Percentiles rank a stretch among this genome's conserved stretches.
phyloP scores from a whole-genome alignment of 2,888 invertebrate species.

The Lasioglossum vierecki region DNA sequence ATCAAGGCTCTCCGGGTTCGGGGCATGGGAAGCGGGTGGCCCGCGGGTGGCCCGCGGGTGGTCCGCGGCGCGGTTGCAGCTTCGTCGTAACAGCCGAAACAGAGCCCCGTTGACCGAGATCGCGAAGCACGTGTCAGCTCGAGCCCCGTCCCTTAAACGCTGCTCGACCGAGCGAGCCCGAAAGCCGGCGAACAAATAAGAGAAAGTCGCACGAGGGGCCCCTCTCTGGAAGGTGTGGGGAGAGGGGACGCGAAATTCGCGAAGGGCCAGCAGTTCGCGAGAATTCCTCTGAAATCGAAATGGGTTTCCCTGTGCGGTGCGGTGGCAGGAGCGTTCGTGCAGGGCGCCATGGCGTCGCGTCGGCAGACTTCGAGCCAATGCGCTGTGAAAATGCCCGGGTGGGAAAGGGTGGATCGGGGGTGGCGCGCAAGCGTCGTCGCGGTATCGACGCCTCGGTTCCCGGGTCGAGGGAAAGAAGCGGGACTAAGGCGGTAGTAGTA shows the following conservation, averaged over 20 bases:
- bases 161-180: not conserved
- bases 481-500: constrained; percentile 77
- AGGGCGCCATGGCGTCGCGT: constrained; percentile 59
- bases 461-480: constrained; percentile 75
- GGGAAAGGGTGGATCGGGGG: constrained; percentile 76
- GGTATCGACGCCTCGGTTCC: constrained; percentile 81
- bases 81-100: constrained; percentile 24
- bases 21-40: not conserved
- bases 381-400: constrained; percentile 73
- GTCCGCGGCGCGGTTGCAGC: not conserved
- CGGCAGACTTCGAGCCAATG: constrained; percentile 74
- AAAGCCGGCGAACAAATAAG: not conserved
- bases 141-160: not conserved
- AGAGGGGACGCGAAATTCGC: not conserved
- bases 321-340: constrained; percentile 48
- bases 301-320: not conserved
- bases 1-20: not conserved
- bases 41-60: too few species aligned
- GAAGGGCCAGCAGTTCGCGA: constrained; percentile 7
- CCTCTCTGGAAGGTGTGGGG: too few species aligned
- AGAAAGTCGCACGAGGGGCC: not conserved
- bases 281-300: constrained; percentile 36
- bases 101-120: constrained; percentile 49
- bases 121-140: constrained; percentile 42
- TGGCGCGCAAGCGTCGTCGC: constrained; percentile 81